Base-by-base conservation (phyloP, 2,797 vertebrate genomes). In the Peromyscus eremicus region DNA sequence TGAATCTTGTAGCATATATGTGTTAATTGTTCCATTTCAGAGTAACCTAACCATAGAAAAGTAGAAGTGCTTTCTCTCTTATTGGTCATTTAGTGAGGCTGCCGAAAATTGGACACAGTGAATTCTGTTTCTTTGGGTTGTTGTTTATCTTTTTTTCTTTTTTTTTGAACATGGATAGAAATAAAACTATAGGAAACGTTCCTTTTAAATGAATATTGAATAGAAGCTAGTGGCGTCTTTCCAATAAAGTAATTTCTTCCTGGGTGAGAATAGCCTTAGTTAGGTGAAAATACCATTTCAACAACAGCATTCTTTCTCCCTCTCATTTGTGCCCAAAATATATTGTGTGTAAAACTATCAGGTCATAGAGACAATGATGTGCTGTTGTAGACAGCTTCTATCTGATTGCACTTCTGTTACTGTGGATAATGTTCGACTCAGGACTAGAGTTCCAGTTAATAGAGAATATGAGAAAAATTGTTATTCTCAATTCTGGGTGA, bases 331-430 rank as follows among this genome's bases (percentile, higher is more conserved):
- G 55, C 40, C 68, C 62, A 82, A 92, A 97, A 96, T 34, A 91
- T 92, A 96, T 60, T 95, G 60, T 95, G 86, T 64, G 49, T 70
- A 87, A 62, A 97, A 81, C 64, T 92, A 93, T 46, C 87, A 62
- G 0, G 0, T 92, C 75, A 85, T 34, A n/a, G 46, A 86, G 49
- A 55, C 76, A 71, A n/a, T 92, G 91, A 94, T 66, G 76, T 92
- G 95, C 66, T 89, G 77, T 91, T 85, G 77, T 86, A 86, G 90
- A 97, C 66, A 89, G 46, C 97, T 97, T 97, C 96, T 88, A 93
- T 88, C 83, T 96, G 92, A 82, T 94, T 96, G 92, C 89, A 90
- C 93, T 97, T 96, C 90, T 94, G 90, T 97, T 97, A 96, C 83
- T 96, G 82, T 11, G 55, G 60, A 85, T 97, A 94, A 96, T 90